A percentile compares a stretch with the other conserved stretches of the same genome.
Conservation (phyloP, 2,113 vertebrate species). For the Sinocyclocheilus grahami region DNA sequence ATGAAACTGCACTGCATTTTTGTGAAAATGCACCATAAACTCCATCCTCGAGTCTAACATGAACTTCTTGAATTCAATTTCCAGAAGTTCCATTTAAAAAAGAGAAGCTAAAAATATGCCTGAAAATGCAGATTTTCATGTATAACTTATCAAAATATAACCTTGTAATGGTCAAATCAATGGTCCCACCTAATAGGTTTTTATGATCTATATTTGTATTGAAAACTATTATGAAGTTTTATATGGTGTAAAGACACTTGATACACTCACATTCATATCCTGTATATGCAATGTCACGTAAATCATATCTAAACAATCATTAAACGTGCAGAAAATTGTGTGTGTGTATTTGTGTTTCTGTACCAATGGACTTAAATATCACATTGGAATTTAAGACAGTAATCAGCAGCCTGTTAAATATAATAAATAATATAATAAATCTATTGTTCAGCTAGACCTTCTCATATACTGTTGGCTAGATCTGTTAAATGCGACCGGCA, state of each 20-base stretch:
- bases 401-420: background rate
- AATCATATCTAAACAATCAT: slow-evolving; percentile 32
- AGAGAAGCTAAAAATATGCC: background rate
- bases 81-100: background rate
- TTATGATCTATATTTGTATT: slow-evolving; percentile 47
- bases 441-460: background rate
- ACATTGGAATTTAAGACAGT: background rate
- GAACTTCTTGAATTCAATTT: background rate
- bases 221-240: slow-evolving; percentile 41
- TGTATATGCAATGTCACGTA: slow-evolving; percentile 45
- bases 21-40: background rate
- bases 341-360: slow-evolving; percentile 9
- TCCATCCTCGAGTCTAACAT: background rate
- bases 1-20: slow-evolving; percentile 13
- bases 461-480: background rate
- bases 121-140: background rate
- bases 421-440: background rate
- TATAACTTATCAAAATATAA: background rate
- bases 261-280: slow-evolving; percentile 35
- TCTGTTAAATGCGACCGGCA: background rate
- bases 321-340: slow-evolving; percentile 33
- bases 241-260: slow-evolving; percentile 45
- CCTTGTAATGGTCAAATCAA: slow-evolving; percentile 5
- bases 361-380: background rate
- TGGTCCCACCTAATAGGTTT: slow-evolving; percentile 31